Conservation (phyloP, 1,140 invertebrate species). For the Drosophila nigromelanica region DNA sequence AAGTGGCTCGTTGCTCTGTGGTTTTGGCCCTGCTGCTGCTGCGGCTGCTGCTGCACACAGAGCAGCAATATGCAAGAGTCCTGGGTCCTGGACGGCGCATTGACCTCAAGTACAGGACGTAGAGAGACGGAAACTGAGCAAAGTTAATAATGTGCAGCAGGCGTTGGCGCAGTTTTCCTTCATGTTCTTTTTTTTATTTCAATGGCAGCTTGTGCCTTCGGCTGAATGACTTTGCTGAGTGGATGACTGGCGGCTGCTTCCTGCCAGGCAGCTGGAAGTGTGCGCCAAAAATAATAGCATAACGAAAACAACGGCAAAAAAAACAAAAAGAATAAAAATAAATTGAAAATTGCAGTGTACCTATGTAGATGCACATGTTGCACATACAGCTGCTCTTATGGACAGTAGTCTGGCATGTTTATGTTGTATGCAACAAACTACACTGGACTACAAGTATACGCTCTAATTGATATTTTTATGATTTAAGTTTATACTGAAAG, state of each 20-base stretch:
- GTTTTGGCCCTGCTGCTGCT: conserved; percentile 10
- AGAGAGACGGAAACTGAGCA: conserved; percentile 24
- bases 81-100: conserved; percentile 25
- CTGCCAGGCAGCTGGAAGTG: conserved; percentile 40
- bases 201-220: conserved; percentile 39
- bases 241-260: conserved; percentile 40
- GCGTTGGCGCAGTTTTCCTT: conserved; percentile 33
- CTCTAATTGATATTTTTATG: conserved; percentile 48
- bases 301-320: neutral
- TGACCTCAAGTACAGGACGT: conserved; percentile 40
- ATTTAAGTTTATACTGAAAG: conserved; percentile 44
- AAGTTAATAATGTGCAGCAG: conserved; percentile 66
- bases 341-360: conserved; percentile 44
- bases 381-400: conserved; percentile 32
- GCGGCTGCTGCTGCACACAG: conserved; percentile 8
- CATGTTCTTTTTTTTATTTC: conserved; percentile 10
- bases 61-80: conserved; percentile 21
- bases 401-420: conserved; percentile 26
- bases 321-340: conserved; percentile 31
- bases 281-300: conserved; percentile 35
- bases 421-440: conserved; percentile 15
- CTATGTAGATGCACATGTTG: neutral
- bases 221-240: conserved; percentile 46
- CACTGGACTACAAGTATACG: conserved; percentile 5
- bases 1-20: conserved; percentile 42